Base-by-base conservation (phyloP, 2,888 invertebrate species). In the Panopea generosa region DNA sequence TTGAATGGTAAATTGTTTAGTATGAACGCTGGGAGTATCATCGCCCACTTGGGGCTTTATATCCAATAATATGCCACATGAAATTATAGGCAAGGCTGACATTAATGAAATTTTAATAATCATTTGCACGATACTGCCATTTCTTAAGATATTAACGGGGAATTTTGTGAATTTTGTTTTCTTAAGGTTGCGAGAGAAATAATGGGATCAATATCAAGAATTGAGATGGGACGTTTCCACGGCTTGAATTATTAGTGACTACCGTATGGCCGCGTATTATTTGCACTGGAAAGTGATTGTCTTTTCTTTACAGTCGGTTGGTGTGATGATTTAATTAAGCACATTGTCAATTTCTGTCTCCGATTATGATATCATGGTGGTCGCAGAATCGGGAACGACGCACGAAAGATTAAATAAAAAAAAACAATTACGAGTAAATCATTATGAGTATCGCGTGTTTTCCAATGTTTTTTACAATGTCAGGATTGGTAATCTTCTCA, bases 61-160 rank as follows among this genome's bases (percentile, higher is more conserved):
- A 62, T 53, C 66, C 70, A 75, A 81, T 77, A 81, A 77, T 77
- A 80, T 75, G 78, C 82, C 77, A 74, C 53, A 71, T 56, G 62
- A 82, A 84, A 86, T 86, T 85, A 83, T 67, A 73, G 67, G 60
- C 33, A 55, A 29, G 56, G 43, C 63, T 83, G 85, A 84, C 81
- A 76, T 55, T 85, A 85, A 86, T 85, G 84, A 85, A 85, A 86
- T 85, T 84, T 84, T 86, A 86, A 86, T 86, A 83, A 85, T 77
- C 73, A 70, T 78, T 74, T 68, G 68, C 71, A 73, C 73, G 61
- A 73, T 66, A 57, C 40, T 66, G 57, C 27, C 59, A 43, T 20
- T n/a, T 74, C 67, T 61, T 57, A 47, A 70, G 67, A 59, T 65
- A 74, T 78, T 65, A 72, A 63, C 65, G 60, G 77, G 59, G 62